Conservation (phyloP, 2,113 vertebrate species). For the Scolopax mira region DNA sequence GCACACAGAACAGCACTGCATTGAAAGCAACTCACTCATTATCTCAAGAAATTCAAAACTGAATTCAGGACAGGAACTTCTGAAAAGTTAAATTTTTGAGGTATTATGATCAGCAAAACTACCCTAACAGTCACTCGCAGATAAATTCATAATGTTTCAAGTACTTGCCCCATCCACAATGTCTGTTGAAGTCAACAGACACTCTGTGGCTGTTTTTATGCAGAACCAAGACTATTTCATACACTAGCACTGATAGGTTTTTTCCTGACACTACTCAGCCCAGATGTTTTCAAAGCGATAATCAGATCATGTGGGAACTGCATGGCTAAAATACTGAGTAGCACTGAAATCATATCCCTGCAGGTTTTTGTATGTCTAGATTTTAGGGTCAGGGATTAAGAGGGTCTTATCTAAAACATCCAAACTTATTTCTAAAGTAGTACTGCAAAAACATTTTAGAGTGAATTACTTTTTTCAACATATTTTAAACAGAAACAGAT, state of each 20-base stretch:
- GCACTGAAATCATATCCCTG: not conserved
- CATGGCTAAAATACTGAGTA: not conserved
- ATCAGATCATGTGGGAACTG: not conserved
- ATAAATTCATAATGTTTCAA: not conserved
- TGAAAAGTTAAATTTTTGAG: constrained; percentile 4
- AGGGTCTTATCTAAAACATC: constrained; percentile 62
- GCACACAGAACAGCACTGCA: not conserved
- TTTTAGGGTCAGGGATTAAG: not conserved
- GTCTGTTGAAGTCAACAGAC: not conserved
- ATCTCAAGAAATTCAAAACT: not conserved
- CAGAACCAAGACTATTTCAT: not conserved
- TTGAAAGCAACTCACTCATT: not conserved
- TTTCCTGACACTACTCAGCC: not conserved
- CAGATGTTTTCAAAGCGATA: not conserved
- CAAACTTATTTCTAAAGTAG: constrained; percentile 72
- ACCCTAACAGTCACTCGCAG: not conserved
- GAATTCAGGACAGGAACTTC: not conserved
- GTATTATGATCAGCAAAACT: not conserved
- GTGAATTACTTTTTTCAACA: constrained; percentile 68
- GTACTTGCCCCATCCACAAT: not conserved
- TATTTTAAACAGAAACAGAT: constrained; percentile 77
- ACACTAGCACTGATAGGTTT: not conserved
- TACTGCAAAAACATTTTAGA: constrained; percentile 68
- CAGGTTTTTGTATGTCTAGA: not conserved
- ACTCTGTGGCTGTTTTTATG: not conserved